These are phyloP conservation scores for Coleophora flavipennella DNA, from an alignment of 2,888 invertebrate genomes.

Conservation along the genomic window DNA sequence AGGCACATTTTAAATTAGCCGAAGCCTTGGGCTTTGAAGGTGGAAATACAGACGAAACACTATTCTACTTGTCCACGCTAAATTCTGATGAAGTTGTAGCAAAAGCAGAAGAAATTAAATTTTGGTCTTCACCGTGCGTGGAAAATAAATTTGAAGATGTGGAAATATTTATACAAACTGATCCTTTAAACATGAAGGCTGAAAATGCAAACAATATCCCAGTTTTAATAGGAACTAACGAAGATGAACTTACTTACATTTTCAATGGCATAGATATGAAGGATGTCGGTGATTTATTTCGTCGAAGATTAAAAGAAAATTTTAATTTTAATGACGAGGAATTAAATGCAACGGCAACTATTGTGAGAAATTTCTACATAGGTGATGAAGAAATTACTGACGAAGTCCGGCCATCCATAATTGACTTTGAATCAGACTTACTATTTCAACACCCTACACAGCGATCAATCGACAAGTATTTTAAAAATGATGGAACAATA, in stretches of 20 bases:
- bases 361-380: conserved; percentile 31
- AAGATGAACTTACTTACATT: conserved; percentile 17
- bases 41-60: conserved; percentile 13
- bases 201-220: conserved; percentile 20
- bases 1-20: conserved; percentile 16
- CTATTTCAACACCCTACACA: conserved; percentile 30
- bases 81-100: too few species aligned
- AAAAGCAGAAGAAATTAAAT: background rate
- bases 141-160: conserved; percentile 27
- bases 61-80: too few species aligned
- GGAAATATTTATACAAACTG: conserved; percentile 22
- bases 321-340: conserved; percentile 19
- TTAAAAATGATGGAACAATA: conserved; percentile 19
- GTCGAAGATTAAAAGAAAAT: background rate
- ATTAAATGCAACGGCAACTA: conserved; percentile 18
- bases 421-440: conserved; percentile 37
- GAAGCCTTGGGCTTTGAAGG: conserved; percentile 19
- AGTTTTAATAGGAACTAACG: conserved; percentile 25
- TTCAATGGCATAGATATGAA: background rate
- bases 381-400: conserved; percentile 26
- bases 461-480: conserved; percentile 28
- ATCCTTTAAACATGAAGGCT: conserved; percentile 17
- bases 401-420: conserved; percentile 17
- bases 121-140: conserved; percentile 11
- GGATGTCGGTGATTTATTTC: background rate